Conservation (phyloP, 1,140 invertebrate species). For the Pentalonia nigronervosa region DNA sequence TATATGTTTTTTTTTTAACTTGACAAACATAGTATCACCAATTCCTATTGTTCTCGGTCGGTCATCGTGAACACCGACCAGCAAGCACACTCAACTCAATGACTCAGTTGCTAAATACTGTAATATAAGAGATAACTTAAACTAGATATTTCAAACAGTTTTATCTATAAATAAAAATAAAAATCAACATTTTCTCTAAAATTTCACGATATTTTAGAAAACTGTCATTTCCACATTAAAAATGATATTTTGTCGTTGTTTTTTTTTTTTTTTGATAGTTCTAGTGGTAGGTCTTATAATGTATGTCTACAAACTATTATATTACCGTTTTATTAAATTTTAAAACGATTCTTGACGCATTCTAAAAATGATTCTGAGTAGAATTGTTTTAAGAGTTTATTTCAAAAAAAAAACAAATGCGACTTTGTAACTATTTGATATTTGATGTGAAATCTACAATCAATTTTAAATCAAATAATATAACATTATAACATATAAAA, state of each 20-base stretch:
- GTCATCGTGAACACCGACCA: background rate
- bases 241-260: background rate
- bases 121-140: background rate
- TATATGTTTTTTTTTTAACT: too few species aligned
- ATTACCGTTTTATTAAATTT: background rate
- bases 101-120: background rate
- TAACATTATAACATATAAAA: background rate
- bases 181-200: background rate
- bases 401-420: background rate
- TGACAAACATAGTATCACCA: too few species aligned
- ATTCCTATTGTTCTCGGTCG: background rate
- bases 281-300: background rate
- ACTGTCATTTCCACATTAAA: background rate
- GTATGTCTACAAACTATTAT: background rate
- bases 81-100: background rate
- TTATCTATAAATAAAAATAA: background rate
- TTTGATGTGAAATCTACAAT: background rate
- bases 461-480: background rate
- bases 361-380: background rate
- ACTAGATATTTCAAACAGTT: background rate
- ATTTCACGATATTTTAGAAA: background rate
- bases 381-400: background rate
- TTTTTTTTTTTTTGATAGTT: too few species aligned
- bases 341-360: background rate
- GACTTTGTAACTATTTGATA: conserved; percentile 1